phyloP scores from a whole-genome alignment of 2,888 invertebrate genomes.

The Tortricodes alternella region DNA sequence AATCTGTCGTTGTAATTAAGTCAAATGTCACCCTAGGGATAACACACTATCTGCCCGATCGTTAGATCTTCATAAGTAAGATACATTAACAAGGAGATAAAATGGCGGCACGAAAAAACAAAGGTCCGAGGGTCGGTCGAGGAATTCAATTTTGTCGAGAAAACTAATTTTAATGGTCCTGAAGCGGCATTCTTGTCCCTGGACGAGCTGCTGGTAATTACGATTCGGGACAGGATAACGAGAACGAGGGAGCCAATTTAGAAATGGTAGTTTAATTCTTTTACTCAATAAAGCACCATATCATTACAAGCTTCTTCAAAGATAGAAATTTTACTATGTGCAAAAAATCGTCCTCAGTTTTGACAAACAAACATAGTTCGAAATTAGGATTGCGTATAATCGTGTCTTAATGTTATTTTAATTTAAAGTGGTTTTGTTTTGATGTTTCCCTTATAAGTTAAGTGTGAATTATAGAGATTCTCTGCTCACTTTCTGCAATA shows the following conservation, averaged over 20 bases:
- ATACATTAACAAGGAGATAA: constrained; percentile 34
- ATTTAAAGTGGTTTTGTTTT: too few relatives aligned
- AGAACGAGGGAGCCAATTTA: neutral
- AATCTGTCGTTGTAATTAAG: neutral
- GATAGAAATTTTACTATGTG: too few relatives aligned
- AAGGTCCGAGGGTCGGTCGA: constrained; percentile 35
- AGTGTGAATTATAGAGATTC: too few relatives aligned
- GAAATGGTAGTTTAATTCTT: neutral
- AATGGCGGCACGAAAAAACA: constrained; percentile 2
- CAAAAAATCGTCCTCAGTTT: too few relatives aligned
- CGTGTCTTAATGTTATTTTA: too few relatives aligned
- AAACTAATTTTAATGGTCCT: constrained; percentile 61
- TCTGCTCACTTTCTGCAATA: too few relatives aligned
- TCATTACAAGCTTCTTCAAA: too few relatives aligned
- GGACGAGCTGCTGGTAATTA: neutral
- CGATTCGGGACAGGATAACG: neutral
- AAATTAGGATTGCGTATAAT: too few relatives aligned
- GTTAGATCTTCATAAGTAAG: too few relatives aligned
- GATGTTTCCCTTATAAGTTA: too few relatives aligned
- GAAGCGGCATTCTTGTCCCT: constrained; percentile 37
- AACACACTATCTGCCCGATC: neutral
- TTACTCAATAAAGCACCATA: too few relatives aligned
- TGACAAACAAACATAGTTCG: too few relatives aligned
- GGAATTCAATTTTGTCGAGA: constrained; percentile 57
- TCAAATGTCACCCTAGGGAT: neutral